Evolutionary conservation across 2,113 vertebrate species (phyloP), one percentile per base, ranked within the genome.

Genomic region (Edolisoma coerulescens): DNA sequence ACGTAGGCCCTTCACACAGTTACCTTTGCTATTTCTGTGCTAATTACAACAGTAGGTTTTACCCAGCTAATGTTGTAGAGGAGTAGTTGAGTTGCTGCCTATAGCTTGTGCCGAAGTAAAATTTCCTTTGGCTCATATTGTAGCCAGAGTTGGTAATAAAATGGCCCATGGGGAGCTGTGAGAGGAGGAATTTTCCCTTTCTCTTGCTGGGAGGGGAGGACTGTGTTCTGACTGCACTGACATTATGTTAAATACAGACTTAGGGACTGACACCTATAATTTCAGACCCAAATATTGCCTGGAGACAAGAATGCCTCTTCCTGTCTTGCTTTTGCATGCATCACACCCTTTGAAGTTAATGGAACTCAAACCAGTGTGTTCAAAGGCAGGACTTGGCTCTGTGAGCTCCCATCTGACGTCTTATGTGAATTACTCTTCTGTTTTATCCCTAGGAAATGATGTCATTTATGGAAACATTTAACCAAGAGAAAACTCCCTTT

Each of bases 391-490:
- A 21, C 60, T 59, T 83, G 75, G 24, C 64, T 91, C 17, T 0
- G 0, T 47, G 67, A 86, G 75, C 71, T 89, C 63, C 71, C 44
- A 11, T 80, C 44, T 49, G 78, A 87, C 50, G 14, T 89, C 59
- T 16, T 47, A 35, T 19, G 68, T 88, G 39, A 84, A 95, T 94
- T 92, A 19, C 15, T 44, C 73, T 77, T 93, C n/a, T 50, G 2
- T 95, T 95, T 84, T 80, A 81, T 93, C 78, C 64, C 13, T 96
- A 99, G 99, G 98, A 98, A 50, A 98, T 99, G 94, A 98, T 99
- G 52, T 99, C 98, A 27, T 99, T 99, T 61, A 91, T 98, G 97
- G 98, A 98, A 87, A 98, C 98, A 27, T 99, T 99, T 92, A 98
- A 98, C 30, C 98, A 99, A 96, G 99, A 97, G 90, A 98, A 99